Evolutionary conservation across 2,797 vertebrate genomes (phyloP), one percentile per base, ranked within the genome.

Genomic region (Notolepis coatsorum): DNA sequence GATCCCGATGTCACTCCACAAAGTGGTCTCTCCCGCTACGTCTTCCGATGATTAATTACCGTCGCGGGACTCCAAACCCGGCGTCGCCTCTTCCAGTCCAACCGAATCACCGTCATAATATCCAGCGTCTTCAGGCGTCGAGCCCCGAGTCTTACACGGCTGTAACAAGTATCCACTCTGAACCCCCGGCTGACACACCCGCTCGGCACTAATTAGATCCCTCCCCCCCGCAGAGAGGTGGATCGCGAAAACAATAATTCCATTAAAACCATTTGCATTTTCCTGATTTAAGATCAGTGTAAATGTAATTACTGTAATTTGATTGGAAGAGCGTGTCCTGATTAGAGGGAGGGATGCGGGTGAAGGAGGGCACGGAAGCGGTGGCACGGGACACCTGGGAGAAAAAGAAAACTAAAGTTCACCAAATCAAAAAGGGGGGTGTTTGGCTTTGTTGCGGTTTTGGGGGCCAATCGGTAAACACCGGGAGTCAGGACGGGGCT

Each of bases 211-310:
- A 84, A 81, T 74, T 66, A 68, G 46, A 72, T 73, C 68, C 65
- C 33, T 66, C 42, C 71, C 68, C 65, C 33, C 68, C 42, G 53
- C 65, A 52, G 67, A 76, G 65, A 79, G 74, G 56, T 75, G 59
- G 82, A 80, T 81, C 68, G 53, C 47, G 37, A 0, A 74, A 61
- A 73, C 65, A 59, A 28, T 79, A 52, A 83, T 81, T 80, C 42
- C 77, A 88, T 80, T 69, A 78, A 68, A 77, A 68, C 59, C 81
- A 75, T 79, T 81, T 78, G 55, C 57, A 84, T 59, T 62, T 74
- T 70, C 23, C 0, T 80, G 73, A 74, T 66, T n/a, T 71, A 68
- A 80, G 41, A 71, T 75, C 62, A 68, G 55, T 59, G 17, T 66
- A 73, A 55, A 83, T 49, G 52, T 61, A 69, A 81, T 86, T 80